Percentiles rank a stretch among this genome's conserved stretches.
phyloP scores from a whole-genome alignment of 1,140 invertebrate genomes.

The Ips nitidus region DNA sequence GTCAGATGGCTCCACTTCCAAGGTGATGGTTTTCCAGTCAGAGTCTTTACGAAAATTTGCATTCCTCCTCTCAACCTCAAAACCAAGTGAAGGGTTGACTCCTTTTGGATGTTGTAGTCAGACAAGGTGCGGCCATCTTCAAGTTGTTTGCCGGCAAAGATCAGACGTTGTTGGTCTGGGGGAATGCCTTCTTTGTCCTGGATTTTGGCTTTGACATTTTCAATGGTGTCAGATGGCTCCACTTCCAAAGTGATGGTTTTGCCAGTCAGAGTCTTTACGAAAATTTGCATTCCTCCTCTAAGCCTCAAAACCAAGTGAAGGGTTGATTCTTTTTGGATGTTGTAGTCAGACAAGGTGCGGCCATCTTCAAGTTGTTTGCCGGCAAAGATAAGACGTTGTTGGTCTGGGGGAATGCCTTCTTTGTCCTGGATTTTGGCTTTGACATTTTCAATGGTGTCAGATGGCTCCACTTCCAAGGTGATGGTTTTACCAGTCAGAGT shows the following conservation, averaged over 20 bases:
- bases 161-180: conserved; percentile 71
- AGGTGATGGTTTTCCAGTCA: conserved; percentile 73
- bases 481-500: conserved; percentile 83
- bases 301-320: conserved; percentile 78
- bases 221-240: conserved; percentile 74
- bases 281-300: conserved; percentile 87
- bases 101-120: conserved; percentile 75
- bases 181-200: conserved; percentile 74
- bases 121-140: conserved; percentile 81
- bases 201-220: conserved; percentile 80
- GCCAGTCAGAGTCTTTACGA: conserved; percentile 78
- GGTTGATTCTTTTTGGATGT: conserved; percentile 76
- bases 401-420: conserved; percentile 71
- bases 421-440: conserved; percentile 79
- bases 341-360: conserved; percentile 71
- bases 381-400: conserved; percentile 73
- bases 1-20: conserved; percentile 65
- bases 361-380: conserved; percentile 85
- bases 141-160: conserved; percentile 79
- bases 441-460: conserved; percentile 77
- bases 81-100: conserved; percentile 76
- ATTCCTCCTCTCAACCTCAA: conserved; percentile 82
- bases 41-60: conserved; percentile 60
- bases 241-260: conserved; percentile 84
- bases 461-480: conserved; percentile 77